Percentiles rank a stretch among this genome's conserved stretches.
These are phyloP conservation scores for Ctenopoma kingsleyae DNA, from an alignment of 2,797 vertebrate genomes.

Conservation along the genomic window DNA sequence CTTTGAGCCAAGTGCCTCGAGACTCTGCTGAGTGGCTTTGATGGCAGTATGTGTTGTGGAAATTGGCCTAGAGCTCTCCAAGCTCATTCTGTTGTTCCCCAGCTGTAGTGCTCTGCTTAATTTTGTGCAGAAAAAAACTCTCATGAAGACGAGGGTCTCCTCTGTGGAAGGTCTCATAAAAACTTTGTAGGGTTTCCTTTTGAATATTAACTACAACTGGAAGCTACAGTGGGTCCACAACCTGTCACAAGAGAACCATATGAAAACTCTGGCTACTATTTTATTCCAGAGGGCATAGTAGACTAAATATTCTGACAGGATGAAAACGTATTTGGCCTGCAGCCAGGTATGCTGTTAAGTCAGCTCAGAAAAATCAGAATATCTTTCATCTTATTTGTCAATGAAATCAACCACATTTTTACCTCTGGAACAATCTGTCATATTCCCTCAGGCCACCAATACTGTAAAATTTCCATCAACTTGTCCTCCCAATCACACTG, in stretches of 20 bases:
- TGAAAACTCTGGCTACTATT: conserved; percentile 10
- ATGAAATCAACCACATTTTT: conserved; percentile 31
- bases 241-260: conserved; percentile 29
- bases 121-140: conserved; percentile 20
- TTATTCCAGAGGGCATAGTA: conserved; percentile 4
- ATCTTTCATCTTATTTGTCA: conserved; percentile 25
- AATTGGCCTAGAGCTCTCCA: conserved; percentile 38
- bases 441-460: conserved; percentile 7
- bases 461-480: background rate
- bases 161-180: conserved; percentile 12
- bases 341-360: conserved; percentile 43
- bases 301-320: conserved; percentile 24
- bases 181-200: conserved; percentile 21
- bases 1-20: conserved; percentile 41
- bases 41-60: conserved; percentile 49
- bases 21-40: conserved; percentile 48
- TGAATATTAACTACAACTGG: conserved; percentile 5
- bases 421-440: conserved; percentile 7
- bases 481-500: background rate
- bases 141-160: conserved; percentile 4
- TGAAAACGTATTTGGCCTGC: conserved; percentile 32
- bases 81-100: conserved; percentile 33
- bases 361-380: conserved; percentile 13
- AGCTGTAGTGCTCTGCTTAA: conserved; percentile 16
- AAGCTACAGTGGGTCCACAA: conserved; percentile 1